Evolutionary conservation across 2,113 vertebrate species (phyloP), one percentile per base, ranked within the genome.

Genomic region (Patagioenas fasciata): DNA sequence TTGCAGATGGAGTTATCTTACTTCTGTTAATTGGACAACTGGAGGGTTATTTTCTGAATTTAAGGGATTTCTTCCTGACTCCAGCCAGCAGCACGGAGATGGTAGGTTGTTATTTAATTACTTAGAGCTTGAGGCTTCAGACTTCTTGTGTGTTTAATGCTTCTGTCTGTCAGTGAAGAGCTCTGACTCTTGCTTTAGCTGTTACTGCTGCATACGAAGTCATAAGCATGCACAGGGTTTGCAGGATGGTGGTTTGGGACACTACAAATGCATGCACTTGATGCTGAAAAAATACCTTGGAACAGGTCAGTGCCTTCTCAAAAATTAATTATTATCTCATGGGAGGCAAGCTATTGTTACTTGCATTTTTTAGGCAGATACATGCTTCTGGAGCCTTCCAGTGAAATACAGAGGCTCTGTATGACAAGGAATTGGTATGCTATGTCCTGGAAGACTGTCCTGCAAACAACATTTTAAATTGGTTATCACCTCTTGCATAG

Each of bases 1-100:
- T 99, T 98, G 97, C 99, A 97, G 99, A 99, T 50, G 99, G 99
- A 1, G 99, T 99, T 77, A 98, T 99, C 91, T 93, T 99, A 36
- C 98, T 99, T 47, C 93, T 99, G 97, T 96, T 99, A 94, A 99
- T 99, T 21, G 99, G 99, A 95, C 99, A 99, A 73, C 96, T 99
- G 66, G 98, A 98, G 56, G 99, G 98, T 34, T 99, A 98, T 96
- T 99, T 99, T 95, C 87, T 99, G 93, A 98, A 99, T 32, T 95
- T 99, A 28, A 97, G 91, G 85, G 95, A 98, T 44, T 99, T 99
- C 96, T 98, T 97, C 94, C 97, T 99, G 94, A 99, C 96, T 18
- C 99, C 99, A 10, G 90, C 84, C 88, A 98, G 89, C 89, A 93
- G 96, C 8, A 82, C 84, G 0, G 98, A 99, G 95, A 99, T 98